Evolutionary conservation across 2,113 vertebrate species (phyloP).

Genomic region (Cercopithecus mona): DNA sequence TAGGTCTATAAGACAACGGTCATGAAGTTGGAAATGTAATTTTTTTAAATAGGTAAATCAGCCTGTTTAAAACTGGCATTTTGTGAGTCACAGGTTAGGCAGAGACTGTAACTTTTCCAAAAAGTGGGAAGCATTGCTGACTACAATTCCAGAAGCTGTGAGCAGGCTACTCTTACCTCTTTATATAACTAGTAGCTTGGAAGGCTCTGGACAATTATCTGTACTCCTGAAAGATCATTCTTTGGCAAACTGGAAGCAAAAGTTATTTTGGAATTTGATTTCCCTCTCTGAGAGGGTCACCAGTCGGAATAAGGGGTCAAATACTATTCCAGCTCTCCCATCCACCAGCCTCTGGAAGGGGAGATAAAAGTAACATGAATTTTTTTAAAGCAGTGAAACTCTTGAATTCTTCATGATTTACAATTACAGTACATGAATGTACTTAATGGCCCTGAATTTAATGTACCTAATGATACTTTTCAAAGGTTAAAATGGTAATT

Average conservation of each 20-base stretch:
- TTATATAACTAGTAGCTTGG: not conserved
- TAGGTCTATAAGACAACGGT: not conserved
- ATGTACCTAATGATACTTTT: not conserved
- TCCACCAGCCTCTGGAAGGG: not conserved
- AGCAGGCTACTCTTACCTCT: not conserved
- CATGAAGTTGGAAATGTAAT: not conserved
- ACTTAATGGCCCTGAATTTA: not conserved
- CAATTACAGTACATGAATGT: not conserved
- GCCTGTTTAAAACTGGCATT: not conserved
- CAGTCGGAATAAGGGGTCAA: not conserved
- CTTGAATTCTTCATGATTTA: not conserved
- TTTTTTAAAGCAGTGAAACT: not conserved
- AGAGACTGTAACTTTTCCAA: not conserved
- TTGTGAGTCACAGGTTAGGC: slow-evolving; percentile 22
- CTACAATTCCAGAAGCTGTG: not conserved
- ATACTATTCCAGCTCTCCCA: not conserved
- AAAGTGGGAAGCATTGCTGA: not conserved
- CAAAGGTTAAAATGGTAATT: not conserved
- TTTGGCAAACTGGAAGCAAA: not conserved
- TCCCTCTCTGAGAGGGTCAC: not conserved
- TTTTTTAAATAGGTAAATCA: slow-evolving; percentile 14
- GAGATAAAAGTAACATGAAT: not conserved
- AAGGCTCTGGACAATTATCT: not conserved
- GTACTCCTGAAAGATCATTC: not conserved
- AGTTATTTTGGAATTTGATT: not conserved